phyloP scores from a whole-genome alignment of 2,888 invertebrate genomes.

The Labia minor region DNA sequence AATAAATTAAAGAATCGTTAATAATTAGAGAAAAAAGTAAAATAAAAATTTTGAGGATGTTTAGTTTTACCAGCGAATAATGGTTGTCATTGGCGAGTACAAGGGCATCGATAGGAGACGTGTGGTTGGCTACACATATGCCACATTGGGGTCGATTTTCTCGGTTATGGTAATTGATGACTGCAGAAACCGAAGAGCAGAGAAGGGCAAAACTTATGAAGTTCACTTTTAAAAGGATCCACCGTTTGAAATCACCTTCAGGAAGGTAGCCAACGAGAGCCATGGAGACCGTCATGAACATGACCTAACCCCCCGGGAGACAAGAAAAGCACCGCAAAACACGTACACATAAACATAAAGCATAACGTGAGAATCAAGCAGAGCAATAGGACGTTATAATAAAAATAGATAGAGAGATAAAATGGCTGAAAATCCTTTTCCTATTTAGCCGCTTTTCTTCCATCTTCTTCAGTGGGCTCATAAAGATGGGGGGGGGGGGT shows the following conservation, averaged over 20 bases:
- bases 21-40: not conserved
- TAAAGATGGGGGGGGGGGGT: too few species aligned
- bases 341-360: conserved; percentile 2
- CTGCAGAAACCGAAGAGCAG: conserved; percentile 81
- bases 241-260: conserved; percentile 64
- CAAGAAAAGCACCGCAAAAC: conserved; percentile 18
- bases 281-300: conserved; percentile 77
- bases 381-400: not conserved
- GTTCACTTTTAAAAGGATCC: conserved; percentile 67
- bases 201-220: conserved; percentile 87
- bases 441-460: too few species aligned
- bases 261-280: conserved; percentile 76
- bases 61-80: conserved; percentile 82
- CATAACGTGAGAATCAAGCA: not conserved
- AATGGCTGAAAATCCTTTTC: too few species aligned
- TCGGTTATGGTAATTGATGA: conserved; percentile 73
- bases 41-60: not conserved
- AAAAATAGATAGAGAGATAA: not conserved
- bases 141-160: conserved; percentile 75
- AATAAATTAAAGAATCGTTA: conserved; percentile 21
- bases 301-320: conserved; percentile 48
- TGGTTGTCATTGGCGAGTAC: conserved; percentile 94
- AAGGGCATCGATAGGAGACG: conserved; percentile 94
- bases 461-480: not conserved
- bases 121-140: conserved; percentile 98